These are phyloP conservation scores for Pimephales promelas DNA, from an alignment of 2,113 vertebrate species.

Conservation along the genomic window DNA sequence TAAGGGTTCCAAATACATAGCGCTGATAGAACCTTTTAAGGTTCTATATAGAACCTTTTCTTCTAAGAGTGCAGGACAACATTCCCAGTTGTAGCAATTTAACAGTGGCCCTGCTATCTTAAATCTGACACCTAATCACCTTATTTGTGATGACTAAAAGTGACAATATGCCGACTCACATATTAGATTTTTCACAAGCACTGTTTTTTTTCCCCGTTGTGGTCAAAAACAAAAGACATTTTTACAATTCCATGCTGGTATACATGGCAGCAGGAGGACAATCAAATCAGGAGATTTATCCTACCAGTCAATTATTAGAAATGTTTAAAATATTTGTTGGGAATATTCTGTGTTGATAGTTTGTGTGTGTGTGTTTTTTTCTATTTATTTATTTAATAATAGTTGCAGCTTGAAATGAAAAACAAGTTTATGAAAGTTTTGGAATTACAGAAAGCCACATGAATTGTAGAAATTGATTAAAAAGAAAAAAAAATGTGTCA, in stretches of 20 bases:
- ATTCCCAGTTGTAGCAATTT: neutral
- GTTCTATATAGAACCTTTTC: no score
- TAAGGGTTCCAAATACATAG: no score
- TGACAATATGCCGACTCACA: neutral
- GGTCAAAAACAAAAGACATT: neutral
- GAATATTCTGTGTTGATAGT: slow-evolving; percentile 53
- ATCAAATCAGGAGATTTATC: slow-evolving; percentile 54
- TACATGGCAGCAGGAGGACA: slow-evolving; percentile 56
- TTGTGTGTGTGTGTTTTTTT: slow-evolving; percentile 29
- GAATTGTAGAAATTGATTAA: slow-evolving; percentile 8
- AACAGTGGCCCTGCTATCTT: neutral
- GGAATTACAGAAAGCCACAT: neutral
- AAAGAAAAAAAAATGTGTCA: slow-evolving; percentile 23
- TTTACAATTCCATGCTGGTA: slow-evolving; percentile 19
- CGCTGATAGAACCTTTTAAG: no score
- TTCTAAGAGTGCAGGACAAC: no score
- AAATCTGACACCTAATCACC: neutral
- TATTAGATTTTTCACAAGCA: slow-evolving; percentile 14
- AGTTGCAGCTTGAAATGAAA: slow-evolving; percentile 32
- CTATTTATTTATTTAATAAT: slow-evolving; percentile 53
- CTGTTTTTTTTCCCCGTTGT: neutral
- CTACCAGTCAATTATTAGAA: slow-evolving; percentile 47
- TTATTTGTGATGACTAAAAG: neutral
- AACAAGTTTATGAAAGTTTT: slow-evolving; percentile 14
- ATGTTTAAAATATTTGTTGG: slow-evolving; percentile 46